These are phyloP conservation scores for Pionites leucogaster DNA, from an alignment of 2,113 vertebrate genomes.

Conservation along the genomic window DNA sequence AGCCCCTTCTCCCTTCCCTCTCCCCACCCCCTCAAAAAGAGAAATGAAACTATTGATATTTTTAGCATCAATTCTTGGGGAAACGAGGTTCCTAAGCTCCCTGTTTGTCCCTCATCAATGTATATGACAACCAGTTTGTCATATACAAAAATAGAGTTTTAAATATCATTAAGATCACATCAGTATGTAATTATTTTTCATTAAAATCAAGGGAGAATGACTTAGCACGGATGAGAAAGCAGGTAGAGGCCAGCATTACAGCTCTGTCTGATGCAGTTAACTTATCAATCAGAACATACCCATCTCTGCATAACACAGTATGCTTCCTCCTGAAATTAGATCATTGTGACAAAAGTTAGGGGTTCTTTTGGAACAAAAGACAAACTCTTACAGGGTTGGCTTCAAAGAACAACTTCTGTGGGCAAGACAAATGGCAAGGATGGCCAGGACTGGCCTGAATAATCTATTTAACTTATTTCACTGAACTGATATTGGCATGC, in stretches of 20 bases:
- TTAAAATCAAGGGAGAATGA: neutral
- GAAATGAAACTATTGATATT: neutral
- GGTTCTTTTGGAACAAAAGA: rapidly evolving
- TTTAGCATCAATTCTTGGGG: neutral
- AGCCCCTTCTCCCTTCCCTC: neutral
- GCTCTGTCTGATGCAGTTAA: neutral
- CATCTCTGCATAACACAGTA: neutral
- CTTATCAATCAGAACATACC: neutral
- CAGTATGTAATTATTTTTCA: neutral
- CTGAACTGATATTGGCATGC: neutral
- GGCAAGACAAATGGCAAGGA: neutral
- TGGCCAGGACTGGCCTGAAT: neutral
- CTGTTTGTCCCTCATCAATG: neutral
- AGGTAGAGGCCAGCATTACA: neutral
- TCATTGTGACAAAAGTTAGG: neutral
- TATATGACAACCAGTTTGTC: neutral
- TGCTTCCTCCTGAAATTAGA: neutral
- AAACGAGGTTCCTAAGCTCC: neutral
- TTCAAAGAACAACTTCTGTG: neutral
- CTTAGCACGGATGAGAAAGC: neutral
- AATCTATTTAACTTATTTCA: neutral
- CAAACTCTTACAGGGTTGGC: neutral
- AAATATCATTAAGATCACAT: neutral
- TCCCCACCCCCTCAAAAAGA: neutral
- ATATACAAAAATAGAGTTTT: neutral